These are phyloP conservation scores for Neoaliturus tenellus DNA, from an alignment of 2,888 invertebrate genomes.

Conservation along the genomic window DNA sequence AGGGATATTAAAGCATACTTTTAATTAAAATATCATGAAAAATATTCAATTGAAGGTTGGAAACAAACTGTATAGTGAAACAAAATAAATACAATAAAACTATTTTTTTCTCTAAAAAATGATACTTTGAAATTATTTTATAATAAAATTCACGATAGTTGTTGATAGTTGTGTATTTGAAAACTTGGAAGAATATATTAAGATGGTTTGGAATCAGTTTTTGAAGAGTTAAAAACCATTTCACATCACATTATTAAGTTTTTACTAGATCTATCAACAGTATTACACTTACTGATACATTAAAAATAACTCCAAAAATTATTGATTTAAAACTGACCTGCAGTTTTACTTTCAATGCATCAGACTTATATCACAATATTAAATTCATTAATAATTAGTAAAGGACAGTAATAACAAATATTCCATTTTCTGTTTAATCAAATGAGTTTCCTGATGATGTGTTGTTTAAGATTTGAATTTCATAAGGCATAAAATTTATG, in stretches of 20 bases:
- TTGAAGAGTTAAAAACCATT: no score
- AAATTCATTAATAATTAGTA: not conserved
- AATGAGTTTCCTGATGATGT: not conserved
- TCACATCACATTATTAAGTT: not conserved
- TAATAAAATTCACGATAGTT: no score
- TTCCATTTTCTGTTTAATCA: not conserved
- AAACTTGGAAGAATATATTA: no score
- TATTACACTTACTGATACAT: not conserved
- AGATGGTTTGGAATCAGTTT: no score
- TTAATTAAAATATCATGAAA: no score
- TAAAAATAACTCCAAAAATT: not conserved
- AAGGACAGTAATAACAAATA: not conserved
- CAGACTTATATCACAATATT: slow-evolving; percentile 12
- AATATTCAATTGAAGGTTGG: no score
- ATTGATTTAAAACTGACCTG: slow-evolving; percentile 9
- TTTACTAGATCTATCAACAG: not conserved
- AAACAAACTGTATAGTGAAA: no score
- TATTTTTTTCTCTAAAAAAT: no score
- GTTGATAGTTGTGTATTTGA: no score
- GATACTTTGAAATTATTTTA: no score
- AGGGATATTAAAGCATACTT: no score
- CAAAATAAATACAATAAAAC: no score
- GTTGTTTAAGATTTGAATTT: not conserved
- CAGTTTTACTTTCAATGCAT: slow-evolving; percentile 9
- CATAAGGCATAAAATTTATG: not conserved